These are phyloP conservation scores for Nothocercus julius DNA, from an alignment of 2,113 vertebrate species.

Conservation along the genomic window DNA sequence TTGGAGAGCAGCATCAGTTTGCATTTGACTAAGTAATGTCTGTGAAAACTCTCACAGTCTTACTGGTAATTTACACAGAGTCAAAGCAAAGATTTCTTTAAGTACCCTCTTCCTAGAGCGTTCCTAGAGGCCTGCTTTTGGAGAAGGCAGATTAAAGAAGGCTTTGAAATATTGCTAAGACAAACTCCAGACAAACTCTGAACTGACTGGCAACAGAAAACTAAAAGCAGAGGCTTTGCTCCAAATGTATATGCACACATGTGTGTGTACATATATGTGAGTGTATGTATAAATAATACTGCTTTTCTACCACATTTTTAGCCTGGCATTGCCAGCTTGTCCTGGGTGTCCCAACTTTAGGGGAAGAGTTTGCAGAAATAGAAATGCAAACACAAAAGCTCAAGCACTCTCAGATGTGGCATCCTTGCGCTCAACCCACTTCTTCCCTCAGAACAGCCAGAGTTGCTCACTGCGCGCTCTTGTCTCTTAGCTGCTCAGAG, in stretches of 20 bases:
- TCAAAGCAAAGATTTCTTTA: not conserved
- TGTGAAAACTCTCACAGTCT: not conserved
- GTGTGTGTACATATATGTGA: too few relatives aligned
- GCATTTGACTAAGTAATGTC: not conserved
- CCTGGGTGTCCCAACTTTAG: not conserved
- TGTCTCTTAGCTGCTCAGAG: not conserved
- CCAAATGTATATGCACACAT: fast-evolving
- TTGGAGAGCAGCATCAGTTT: not conserved
- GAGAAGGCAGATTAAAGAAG: not conserved
- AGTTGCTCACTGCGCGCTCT: not conserved
- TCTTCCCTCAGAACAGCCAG: not conserved
- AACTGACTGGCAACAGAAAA: not conserved
- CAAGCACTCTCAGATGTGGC: fast-evolving
- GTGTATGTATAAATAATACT: not conserved
- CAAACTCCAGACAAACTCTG: not conserved
- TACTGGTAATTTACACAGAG: not conserved
- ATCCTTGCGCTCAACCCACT: not conserved
- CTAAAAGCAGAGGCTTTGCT: not conserved
- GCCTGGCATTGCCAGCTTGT: not conserved
- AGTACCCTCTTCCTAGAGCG: not conserved
- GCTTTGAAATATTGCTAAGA: not conserved
- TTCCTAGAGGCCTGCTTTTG: not conserved
- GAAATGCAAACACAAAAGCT: not conserved
- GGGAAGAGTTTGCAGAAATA: not conserved
- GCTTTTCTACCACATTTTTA: not conserved